These are phyloP conservation scores for Tubiluchus corallicola DNA, from an alignment of 2,888 invertebrate species.

Conservation along the genomic window DNA sequence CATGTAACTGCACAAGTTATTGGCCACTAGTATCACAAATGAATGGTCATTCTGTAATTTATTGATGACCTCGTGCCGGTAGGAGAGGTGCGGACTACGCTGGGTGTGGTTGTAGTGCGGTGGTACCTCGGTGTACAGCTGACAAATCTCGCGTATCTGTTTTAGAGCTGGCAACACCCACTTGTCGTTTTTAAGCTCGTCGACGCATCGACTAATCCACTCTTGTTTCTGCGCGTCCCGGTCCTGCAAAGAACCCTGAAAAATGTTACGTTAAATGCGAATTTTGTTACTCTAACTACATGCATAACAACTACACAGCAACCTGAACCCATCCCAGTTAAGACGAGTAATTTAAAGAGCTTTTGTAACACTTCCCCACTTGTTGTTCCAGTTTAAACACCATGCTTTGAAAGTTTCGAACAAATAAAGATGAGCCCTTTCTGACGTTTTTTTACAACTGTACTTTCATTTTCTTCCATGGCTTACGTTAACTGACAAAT, in stretches of 20 bases:
- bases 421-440: too few relatives aligned
- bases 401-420: too few relatives aligned
- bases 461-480: too few relatives aligned
- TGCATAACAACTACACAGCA: too few relatives aligned
- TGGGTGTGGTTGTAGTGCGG: slow-evolving; percentile 21
- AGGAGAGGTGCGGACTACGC: slow-evolving; percentile 25
- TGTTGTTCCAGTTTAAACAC: too few relatives aligned
- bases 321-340: too few relatives aligned
- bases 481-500: too few relatives aligned
- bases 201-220: slow-evolving; percentile 91
- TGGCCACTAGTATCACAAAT: slow-evolving; percentile 76
- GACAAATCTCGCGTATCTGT: slow-evolving; percentile 85
- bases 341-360: too few relatives aligned
- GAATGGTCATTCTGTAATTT: slow-evolving; percentile 76
- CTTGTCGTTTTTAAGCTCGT: slow-evolving; percentile 53
- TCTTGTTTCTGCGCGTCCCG: slow-evolving; percentile 84
- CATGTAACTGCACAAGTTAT: slow-evolving; percentile 71
- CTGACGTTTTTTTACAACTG: too few relatives aligned
- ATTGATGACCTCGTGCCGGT: slow-evolving; percentile 58
- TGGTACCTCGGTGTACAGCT: slow-evolving; percentile 53
- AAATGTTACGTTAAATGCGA: too few relatives aligned
- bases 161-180: slow-evolving; percentile 90
- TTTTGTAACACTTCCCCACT: too few relatives aligned
- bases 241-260: slow-evolving; percentile 38
- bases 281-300: too few relatives aligned